Evolutionary conservation across 2,797 vertebrate genomes (phyloP).

Genomic region (Myotis vivesi): DNA sequence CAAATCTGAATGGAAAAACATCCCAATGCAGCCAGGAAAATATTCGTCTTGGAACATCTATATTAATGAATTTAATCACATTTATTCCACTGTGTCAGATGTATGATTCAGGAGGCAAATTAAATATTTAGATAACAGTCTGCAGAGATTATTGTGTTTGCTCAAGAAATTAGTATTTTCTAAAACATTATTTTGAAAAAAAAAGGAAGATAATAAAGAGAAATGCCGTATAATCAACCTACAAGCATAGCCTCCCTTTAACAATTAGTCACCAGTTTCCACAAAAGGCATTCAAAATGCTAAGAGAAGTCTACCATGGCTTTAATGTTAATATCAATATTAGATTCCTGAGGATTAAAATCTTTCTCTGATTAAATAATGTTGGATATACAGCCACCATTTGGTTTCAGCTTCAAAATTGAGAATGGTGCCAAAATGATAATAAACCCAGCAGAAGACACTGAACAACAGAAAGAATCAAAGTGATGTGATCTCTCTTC

Average conservation of each 20-base stretch:
- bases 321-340: slow-evolving; percentile 50
- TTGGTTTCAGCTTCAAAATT: slow-evolving; percentile 52
- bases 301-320: background rate
- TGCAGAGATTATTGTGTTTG: slow-evolving; percentile 55
- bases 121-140: slow-evolving; percentile 67
- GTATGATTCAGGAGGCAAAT: slow-evolving; percentile 55
- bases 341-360: slow-evolving; percentile 36
- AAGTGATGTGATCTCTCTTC: background rate
- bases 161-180: slow-evolving; percentile 68
- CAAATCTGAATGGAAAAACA: slow-evolving; percentile 42
- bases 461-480: background rate
- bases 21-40: slow-evolving; percentile 35
- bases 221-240: background rate
- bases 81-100: slow-evolving; percentile 44
- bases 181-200: slow-evolving; percentile 31
- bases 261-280: slow-evolving; percentile 17
- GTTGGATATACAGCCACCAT: background rate
- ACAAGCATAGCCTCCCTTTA: slow-evolving; percentile 12
- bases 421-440: background rate
- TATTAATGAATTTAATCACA: slow-evolving; percentile 69
- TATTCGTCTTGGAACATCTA: slow-evolving; percentile 55
- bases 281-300: slow-evolving; percentile 33
- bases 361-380: slow-evolving; percentile 33
- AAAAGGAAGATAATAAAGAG: slow-evolving; percentile 12
- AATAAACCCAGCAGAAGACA: slow-evolving; percentile 46